Conservation (phyloP, 2,113 vertebrate species). For the Hypanus sabinus region DNA sequence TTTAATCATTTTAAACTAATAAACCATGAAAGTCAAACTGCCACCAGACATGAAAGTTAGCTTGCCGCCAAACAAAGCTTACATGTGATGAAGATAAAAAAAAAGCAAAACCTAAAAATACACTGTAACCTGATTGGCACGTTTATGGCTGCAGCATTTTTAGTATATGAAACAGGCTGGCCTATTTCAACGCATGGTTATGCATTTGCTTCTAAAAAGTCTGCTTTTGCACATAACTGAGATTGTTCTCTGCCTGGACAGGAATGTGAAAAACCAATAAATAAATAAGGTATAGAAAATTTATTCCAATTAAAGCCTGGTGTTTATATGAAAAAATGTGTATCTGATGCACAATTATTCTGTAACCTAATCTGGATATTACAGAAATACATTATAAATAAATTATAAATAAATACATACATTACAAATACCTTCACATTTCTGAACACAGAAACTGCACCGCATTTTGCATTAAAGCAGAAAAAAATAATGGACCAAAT, state of each 20-base stretch:
- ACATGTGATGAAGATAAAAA: neutral
- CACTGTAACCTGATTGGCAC: neutral
- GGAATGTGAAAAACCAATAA: neutral
- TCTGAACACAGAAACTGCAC: neutral
- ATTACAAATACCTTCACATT: neutral
- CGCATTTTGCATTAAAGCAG: neutral
- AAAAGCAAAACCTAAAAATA: neutral
- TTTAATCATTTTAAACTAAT: neutral
- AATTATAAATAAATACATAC: too few relatives aligned
- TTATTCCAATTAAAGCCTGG: neutral
- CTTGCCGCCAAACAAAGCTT: neutral
- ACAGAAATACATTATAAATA: neutral
- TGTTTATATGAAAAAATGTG: neutral
- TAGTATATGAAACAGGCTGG: neutral
- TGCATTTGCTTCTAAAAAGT: neutral
- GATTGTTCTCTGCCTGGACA: neutral
- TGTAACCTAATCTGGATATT: neutral
- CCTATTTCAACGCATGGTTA: neutral
- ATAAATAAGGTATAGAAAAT: neutral
- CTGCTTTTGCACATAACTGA: neutral
- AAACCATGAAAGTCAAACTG: neutral
- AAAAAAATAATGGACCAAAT: neutral
- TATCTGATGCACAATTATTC: neutral
- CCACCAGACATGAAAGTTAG: neutral
- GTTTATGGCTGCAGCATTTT: neutral